Evolutionary conservation across 2,113 vertebrate genomes (phyloP), one percentile per base, ranked within the genome.

Genomic region (Charina bottae): DNA sequence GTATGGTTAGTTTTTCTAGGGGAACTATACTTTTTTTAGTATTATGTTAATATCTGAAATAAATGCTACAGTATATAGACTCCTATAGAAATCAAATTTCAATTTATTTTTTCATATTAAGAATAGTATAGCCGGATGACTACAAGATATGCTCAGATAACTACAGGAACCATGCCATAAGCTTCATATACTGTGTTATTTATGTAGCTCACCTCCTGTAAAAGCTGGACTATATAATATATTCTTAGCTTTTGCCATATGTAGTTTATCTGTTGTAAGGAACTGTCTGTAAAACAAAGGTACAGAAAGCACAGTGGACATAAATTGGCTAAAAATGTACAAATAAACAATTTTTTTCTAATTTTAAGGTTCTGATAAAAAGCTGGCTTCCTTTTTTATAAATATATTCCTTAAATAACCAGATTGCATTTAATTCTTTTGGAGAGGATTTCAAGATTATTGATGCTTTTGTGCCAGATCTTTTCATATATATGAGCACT

Each of bases 41-140:
- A 92, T 91, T 94, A 93, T 92, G 94, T 87, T 78, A 87, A 72
- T 54, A 86, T 92, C 94, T 95, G 95, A 92, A 87, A 62, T 93
- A 83, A 93, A 95, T 64, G 78, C 1, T 15, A 78, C 42, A 42
- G 33, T 78, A 42, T 10, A 92, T 93, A 26, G 21, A 64, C 56
- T 54, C 17, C 19, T 89, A 19, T 59, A 37, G 53, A 59, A 42
- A 15, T 17, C 21, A 46, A 13, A 46, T 26, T 85, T 91, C 0
- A 55, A n/a, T 33, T 89, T 78, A 24, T 85, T 85, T 53, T 46
- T 60, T 46, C 46, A 12, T 84, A 84, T 37, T 49, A 62, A 78
- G 6, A 49, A 53, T n/a, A 26, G 19, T 28, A n/a, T 62, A 85
- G 58, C 26, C 9, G 85, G 37, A 60, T 60, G 15, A 3, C 58